phyloP scores from a whole-genome alignment of 2,797 vertebrate species.

The Steatocranus sp. region DNA sequence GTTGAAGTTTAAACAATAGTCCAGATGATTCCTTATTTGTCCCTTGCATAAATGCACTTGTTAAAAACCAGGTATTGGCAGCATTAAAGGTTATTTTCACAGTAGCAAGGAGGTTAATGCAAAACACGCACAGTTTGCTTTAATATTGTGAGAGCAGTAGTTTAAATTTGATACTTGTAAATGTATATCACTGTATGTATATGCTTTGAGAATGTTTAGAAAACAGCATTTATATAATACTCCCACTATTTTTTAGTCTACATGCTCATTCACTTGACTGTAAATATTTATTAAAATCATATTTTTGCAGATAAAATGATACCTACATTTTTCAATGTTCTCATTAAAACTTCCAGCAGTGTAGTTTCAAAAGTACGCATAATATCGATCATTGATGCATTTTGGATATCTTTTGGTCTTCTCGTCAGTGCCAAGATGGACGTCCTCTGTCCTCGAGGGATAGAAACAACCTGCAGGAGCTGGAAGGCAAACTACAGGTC shows the following conservation, averaged over 20 bases:
- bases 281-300: neutral
- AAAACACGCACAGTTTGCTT: neutral
- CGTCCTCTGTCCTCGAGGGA: slow-evolving; percentile 89
- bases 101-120: neutral
- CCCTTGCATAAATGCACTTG: neutral
- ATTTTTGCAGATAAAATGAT: neutral
- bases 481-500: slow-evolving; percentile 85
- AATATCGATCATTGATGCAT: neutral
- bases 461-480: slow-evolving; percentile 82
- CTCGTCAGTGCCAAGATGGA: slow-evolving; percentile 86
- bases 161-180: neutral
- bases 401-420: neutral
- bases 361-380: neutral
- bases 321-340: neutral
- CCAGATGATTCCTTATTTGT: neutral
- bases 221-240: neutral
- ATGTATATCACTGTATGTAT: neutral
- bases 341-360: neutral
- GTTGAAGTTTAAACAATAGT: neutral
- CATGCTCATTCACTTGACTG: neutral
- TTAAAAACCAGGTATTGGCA: neutral
- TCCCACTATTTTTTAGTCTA: neutral
- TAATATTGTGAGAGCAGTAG: neutral
- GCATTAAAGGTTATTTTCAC: neutral
- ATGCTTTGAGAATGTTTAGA: neutral